These are phyloP conservation scores for Calcarius lapponicus DNA, from an alignment of 2,797 vertebrate genomes.

Conservation along the genomic window DNA sequence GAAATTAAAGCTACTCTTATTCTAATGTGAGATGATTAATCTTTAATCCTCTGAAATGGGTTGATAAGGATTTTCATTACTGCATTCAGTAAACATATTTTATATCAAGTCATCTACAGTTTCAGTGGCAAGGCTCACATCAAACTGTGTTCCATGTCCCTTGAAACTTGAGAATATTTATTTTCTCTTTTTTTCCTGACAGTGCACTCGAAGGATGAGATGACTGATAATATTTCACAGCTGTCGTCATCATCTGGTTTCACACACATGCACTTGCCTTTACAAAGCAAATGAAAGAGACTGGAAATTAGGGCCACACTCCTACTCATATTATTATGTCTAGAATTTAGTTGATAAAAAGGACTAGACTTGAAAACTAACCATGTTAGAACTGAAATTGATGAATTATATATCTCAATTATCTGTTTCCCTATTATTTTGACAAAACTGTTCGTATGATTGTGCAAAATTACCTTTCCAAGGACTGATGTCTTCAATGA, in stretches of 20 bases:
- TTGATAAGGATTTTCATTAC: background rate
- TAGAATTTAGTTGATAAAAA: background rate
- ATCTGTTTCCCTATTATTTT: background rate
- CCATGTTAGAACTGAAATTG: background rate
- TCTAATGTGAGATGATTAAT: background rate
- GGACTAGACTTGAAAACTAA: background rate
- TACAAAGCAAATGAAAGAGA: background rate
- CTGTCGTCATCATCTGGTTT: background rate
- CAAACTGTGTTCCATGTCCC: background rate
- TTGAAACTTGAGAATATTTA: background rate
- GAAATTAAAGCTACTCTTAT: background rate
- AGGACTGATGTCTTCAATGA: background rate
- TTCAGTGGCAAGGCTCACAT: background rate
- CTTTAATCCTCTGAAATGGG: background rate
- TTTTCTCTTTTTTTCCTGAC: background rate
- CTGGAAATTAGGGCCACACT: background rate
- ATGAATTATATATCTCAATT: background rate
- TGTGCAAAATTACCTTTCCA: background rate
- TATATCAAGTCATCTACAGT: background rate
- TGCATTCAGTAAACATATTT: background rate
- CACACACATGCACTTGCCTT: background rate
- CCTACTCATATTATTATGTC: background rate
- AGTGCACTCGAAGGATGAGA: background rate
- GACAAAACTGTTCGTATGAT: fast-evolving
- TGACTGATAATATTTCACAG: constrained; percentile 13